Conservation (phyloP, 2,113 vertebrate species). For the Salvelinus namaycush region DNA sequence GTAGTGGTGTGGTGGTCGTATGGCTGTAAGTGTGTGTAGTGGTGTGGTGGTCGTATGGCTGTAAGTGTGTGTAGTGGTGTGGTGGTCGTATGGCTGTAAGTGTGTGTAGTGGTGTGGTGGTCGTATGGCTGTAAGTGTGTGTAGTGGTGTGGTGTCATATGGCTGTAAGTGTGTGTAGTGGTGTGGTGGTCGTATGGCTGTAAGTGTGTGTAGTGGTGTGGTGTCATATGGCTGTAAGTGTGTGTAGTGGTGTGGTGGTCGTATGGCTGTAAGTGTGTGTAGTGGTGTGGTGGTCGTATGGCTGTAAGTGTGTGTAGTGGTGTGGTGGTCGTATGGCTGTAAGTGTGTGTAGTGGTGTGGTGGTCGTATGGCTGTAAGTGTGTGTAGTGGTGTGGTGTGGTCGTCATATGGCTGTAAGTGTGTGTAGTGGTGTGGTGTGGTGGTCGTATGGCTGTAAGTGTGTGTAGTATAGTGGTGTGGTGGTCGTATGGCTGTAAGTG, state of each 20-base stretch:
- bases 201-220: no score
- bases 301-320: neutral
- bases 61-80: no score
- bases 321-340: no score
- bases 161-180: neutral
- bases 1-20: neutral
- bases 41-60: no score
- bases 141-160: neutral
- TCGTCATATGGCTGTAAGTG: no score
- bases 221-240: neutral
- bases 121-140: no score
- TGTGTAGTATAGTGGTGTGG: neutral
- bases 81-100: neutral
- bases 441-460: neutral
- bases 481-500: no score
- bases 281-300: neutral
- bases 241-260: neutral
- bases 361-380: neutral
- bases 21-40: neutral
- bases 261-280: no score
- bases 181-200: no score
- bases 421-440: no score
- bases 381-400: neutral
- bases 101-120: neutral
- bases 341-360: no score